Percentiles rank a stretch among this genome's conserved stretches.
phyloP scores from a whole-genome alignment of 2,888 invertebrate species.

The Schrankia costaestrigalis region DNA sequence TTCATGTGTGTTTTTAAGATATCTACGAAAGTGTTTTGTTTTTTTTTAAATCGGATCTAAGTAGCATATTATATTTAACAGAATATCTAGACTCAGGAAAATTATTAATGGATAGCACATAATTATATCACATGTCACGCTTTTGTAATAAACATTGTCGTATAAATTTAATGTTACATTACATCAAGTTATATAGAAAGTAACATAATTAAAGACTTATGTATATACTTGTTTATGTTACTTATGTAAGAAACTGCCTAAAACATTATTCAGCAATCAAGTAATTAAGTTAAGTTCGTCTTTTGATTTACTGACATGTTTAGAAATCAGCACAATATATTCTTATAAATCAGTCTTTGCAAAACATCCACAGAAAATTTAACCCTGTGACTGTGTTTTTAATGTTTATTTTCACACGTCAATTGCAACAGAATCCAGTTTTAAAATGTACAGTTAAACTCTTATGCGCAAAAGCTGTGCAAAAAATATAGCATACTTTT shows the following conservation, averaged over 20 bases:
- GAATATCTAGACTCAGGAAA: no score
- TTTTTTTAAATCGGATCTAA: no score
- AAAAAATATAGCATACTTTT: slow-evolving; percentile 45
- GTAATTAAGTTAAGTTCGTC: slow-evolving; percentile 14
- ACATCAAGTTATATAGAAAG: slow-evolving; percentile 15
- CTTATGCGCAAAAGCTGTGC: slow-evolving; percentile 46
- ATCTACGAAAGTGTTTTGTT: no score
- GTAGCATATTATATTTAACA: no score
- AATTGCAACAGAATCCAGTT: slow-evolving; percentile 23
- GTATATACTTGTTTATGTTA: slow-evolving; percentile 19
- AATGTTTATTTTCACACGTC: slow-evolving; percentile 14
- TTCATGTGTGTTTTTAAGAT: no score
- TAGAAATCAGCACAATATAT: slow-evolving; percentile 24
- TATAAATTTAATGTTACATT: background rate
- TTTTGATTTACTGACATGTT: slow-evolving; percentile 19
- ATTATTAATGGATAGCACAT: no score
- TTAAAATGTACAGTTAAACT: slow-evolving; percentile 46
- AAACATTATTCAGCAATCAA: slow-evolving; percentile 11
- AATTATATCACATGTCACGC: no score
- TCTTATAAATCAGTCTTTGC: slow-evolving; percentile 12
- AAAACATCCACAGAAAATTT: slow-evolving; percentile 8
- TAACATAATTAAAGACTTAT: slow-evolving; percentile 11
- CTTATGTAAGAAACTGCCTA: slow-evolving; percentile 8
- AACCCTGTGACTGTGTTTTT: slow-evolving; percentile 5
- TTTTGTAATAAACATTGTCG: no score